Conservation (phyloP, 2,113 vertebrate species). For the Ammospiza nelsoni region DNA sequence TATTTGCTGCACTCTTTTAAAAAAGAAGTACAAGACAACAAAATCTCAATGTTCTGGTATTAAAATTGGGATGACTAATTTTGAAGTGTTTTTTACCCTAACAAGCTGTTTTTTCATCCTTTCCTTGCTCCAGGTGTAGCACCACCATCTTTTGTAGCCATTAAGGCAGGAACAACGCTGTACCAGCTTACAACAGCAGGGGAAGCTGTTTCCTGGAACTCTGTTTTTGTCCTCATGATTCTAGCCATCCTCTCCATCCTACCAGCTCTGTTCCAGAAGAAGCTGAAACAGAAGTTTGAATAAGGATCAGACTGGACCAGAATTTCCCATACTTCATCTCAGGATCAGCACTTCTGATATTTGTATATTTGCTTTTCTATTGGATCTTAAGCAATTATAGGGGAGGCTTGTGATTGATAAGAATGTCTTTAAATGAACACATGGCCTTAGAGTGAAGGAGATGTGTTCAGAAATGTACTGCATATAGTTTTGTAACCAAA, state of each 20-base stretch:
- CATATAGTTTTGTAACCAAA: slow-evolving; percentile 25
- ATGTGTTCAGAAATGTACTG: slow-evolving; percentile 36
- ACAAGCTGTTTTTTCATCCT: background rate
- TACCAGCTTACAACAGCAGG: slow-evolving; percentile 98
- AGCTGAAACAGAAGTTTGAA: slow-evolving; percentile 93
- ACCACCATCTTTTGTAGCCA: slow-evolving; percentile 96
- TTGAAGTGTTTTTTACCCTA: background rate
- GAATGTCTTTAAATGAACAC: slow-evolving; percentile 29
- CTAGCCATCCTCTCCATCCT: slow-evolving; percentile 93
- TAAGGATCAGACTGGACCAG: slow-evolving; percentile 72
- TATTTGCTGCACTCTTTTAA: background rate
- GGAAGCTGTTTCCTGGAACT: slow-evolving; percentile 98
- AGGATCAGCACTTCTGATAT: slow-evolving; percentile 75
- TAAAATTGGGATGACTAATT: background rate
- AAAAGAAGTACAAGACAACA: background rate
- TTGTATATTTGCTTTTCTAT: slow-evolving; percentile 71
- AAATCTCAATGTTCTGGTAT: background rate
- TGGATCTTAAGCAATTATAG: slow-evolving; percentile 62
- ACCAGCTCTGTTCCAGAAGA: slow-evolving; percentile 93
- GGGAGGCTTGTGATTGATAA: slow-evolving; percentile 31
- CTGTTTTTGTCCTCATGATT: slow-evolving; percentile 89
- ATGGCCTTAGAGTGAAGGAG: slow-evolving; percentile 11
- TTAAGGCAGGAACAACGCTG: slow-evolving; percentile 96
- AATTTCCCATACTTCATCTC: slow-evolving; percentile 72
- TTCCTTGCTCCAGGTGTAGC: slow-evolving; percentile 82